Evolutionary conservation across 2,113 vertebrate species (phyloP), one percentile per base, ranked within the genome.

Genomic region (Zosterops hypoxanthus): DNA sequence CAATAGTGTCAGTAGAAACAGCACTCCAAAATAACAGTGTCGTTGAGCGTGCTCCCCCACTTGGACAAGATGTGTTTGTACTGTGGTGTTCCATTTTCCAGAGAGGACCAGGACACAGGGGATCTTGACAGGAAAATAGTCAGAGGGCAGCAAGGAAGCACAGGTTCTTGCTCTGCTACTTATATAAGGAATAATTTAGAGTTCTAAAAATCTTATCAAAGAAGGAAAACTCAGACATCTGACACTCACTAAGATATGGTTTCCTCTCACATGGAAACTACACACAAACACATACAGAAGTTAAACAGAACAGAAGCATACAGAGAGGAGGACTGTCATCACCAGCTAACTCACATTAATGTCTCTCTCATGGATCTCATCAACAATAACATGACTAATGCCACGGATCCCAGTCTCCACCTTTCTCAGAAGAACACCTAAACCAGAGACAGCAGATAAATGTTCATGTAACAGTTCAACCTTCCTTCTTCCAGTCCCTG

Each of bases 311-410:
- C 53, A 79, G 59, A 79, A 82, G 31, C 42, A 56, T 5, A 66
- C 4, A 57, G 18, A 61, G 34, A 52, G 29, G 0, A 70, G 46
- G 23, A 66, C 34, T 3, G 1, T 15, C 29, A 77, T 34, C 57
- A 86, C 5, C 71, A 92, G 47, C 28, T 65, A 70, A 98, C 99
- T 99, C 97, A 99, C 99, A 16, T 99, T 99, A 79, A 99, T 98
- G 95, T 99, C 99, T 96, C 99, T 98, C 97, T 99, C 99, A 6
- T 99, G 99, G 96, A 99, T 99, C 97, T 99, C 99, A 82, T 99
- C 99, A 17, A 99, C 99, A 78, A 99, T 99, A 28, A 99, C 99
- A 26, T 99, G 99, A 78, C 99, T 99, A 94, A 99, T 99, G 63
- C 99, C 99, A 68, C 99, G 95, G 96, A 99, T 99, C 41, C 99